Evolutionary conservation across 2,113 vertebrate species (phyloP).

Genomic region (Gobiocypris rarus): DNA sequence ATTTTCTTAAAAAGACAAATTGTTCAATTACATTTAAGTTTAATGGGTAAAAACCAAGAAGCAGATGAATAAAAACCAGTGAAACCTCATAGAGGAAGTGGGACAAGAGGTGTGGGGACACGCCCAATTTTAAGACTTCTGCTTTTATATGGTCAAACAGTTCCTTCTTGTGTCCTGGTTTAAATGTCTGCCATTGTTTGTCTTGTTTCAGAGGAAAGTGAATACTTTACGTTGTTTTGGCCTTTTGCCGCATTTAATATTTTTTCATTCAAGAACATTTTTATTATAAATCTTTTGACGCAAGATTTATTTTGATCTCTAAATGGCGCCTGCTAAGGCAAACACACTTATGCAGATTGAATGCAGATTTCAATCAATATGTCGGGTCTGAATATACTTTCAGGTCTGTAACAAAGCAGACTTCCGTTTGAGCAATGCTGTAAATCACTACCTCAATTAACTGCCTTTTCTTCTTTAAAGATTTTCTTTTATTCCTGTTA

Average conservation of each 20-base stretch:
- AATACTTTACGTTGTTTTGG: not conserved
- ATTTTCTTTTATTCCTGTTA: not conserved
- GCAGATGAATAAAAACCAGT: conserved; percentile 45
- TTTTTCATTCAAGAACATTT: not conserved
- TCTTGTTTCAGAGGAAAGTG: not conserved
- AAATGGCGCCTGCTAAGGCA: not conserved
- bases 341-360: conserved; percentile 10
- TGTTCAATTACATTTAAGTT: not conserved
- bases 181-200: not conserved
- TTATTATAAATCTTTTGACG: not conserved
- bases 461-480: not conserved
- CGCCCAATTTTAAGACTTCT: conserved; percentile 57
- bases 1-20: not conserved
- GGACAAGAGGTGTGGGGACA: conserved; percentile 62
- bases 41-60: not conserved
- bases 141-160: conserved; percentile 34
- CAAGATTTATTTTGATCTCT: conserved; percentile 1
- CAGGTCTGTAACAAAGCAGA: conserved; percentile 8
- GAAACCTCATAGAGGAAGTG: conserved; percentile 71
- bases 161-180: conserved; percentile 2
- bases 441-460: not conserved
- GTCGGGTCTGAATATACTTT: conserved; percentile 7
- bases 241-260: not conserved
- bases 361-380: conserved; percentile 17
- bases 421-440: not conserved